Evolutionary conservation across 2,888 invertebrate species (phyloP).

Genomic region (Stenodera caucasica): DNA sequence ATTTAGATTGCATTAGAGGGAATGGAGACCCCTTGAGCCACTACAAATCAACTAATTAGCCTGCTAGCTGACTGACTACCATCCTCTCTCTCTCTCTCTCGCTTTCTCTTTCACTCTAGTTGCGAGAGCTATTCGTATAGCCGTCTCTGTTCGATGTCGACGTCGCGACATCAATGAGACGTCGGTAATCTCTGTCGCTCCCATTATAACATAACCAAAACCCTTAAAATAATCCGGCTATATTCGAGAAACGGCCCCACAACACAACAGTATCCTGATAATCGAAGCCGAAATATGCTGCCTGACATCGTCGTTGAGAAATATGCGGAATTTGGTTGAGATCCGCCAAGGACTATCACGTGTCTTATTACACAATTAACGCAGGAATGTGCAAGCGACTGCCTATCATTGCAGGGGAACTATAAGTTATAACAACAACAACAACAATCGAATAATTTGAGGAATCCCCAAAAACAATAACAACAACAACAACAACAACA

Average conservation of each 20-base stretch:
- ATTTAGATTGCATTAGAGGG: slow-evolving; percentile 59
- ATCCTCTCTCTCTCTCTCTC: slow-evolving; percentile 33
- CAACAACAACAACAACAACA: neutral
- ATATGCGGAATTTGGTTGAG: slow-evolving; percentile 23
- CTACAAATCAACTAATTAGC: slow-evolving; percentile 60
- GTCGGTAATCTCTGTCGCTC: slow-evolving; percentile 27
- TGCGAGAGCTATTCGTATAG: slow-evolving; percentile 29
- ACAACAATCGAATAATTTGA: neutral
- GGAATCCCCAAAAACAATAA: slow-evolving; percentile 1
- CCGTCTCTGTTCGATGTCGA: slow-evolving; percentile 34
- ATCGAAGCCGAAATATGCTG: slow-evolving; percentile 24
- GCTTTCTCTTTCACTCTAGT: no score
- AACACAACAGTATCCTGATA: slow-evolving; percentile 14
- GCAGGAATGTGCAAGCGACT: slow-evolving; percentile 20
- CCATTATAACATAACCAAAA: slow-evolving; percentile 8
- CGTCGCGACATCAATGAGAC: slow-evolving; percentile 12
- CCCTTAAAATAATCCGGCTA: slow-evolving; percentile 8
- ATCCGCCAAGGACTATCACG: slow-evolving; percentile 25
- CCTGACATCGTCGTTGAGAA: slow-evolving; percentile 18
- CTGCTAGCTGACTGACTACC: slow-evolving; percentile 49
- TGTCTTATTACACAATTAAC: slow-evolving; percentile 30
- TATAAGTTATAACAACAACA: neutral
- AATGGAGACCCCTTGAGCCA: slow-evolving; percentile 56
- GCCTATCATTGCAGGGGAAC: neutral
- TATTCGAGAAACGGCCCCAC: no score